Evolutionary conservation across 2,113 vertebrate species (phyloP).

Genomic region (Tachuris rubrigastra): DNA sequence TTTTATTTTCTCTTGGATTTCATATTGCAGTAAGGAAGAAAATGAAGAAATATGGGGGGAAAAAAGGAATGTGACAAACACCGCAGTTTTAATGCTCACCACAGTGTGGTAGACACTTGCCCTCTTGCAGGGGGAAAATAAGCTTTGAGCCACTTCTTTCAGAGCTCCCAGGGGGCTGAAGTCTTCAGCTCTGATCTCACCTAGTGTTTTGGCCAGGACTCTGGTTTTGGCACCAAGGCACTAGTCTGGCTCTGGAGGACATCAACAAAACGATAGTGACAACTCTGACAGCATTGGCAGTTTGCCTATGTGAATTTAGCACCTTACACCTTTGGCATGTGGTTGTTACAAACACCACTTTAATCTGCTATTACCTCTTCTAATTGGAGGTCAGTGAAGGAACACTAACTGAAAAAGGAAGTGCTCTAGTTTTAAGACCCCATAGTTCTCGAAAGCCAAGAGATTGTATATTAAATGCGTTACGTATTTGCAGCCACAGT

Average conservation of each 20-base stretch:
- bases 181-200: neutral
- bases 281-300: neutral
- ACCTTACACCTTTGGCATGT: neutral
- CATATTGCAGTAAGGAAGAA: neutral
- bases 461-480: neutral
- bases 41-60: neutral
- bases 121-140: neutral
- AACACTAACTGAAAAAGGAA: neutral
- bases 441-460: neutral
- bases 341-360: neutral
- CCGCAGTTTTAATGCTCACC: neutral
- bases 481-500: neutral
- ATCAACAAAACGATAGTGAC: slow-evolving; percentile 1
- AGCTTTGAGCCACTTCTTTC: neutral
- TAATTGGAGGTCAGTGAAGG: neutral
- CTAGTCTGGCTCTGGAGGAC: neutral
- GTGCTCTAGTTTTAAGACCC: neutral
- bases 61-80: neutral
- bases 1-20: neutral
- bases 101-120: neutral
- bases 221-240: neutral
- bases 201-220: neutral
- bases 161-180: neutral
- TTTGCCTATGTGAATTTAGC: neutral
- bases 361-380: neutral